These are phyloP conservation scores for Syngnathus rostellatus DNA, from an alignment of 2,797 vertebrate species.

Conservation along the genomic window DNA sequence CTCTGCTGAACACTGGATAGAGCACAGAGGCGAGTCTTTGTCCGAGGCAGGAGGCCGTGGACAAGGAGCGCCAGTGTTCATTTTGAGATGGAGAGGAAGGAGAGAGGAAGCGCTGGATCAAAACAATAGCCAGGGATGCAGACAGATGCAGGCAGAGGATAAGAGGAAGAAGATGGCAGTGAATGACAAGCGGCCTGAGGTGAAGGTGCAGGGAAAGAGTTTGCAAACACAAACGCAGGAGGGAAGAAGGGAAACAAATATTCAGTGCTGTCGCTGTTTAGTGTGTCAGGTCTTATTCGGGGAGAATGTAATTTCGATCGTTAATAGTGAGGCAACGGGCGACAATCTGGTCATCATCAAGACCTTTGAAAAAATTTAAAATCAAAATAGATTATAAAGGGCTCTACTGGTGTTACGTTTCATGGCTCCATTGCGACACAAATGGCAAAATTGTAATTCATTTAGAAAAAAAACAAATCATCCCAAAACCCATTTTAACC, in stretches of 20 bases:
- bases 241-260: background rate
- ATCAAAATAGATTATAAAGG: too few relatives aligned
- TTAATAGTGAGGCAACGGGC: background rate
- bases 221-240: slow-evolving; percentile 6
- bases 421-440: background rate
- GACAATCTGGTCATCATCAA: too few relatives aligned
- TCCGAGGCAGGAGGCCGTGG: slow-evolving; percentile 23
- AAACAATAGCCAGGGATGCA: slow-evolving; percentile 35
- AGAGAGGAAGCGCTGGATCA: slow-evolving; percentile 40
- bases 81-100: slow-evolving; percentile 59
- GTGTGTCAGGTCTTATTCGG: background rate
- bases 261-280: background rate
- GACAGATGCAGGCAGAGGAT: slow-evolving; percentile 46
- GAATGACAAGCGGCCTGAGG: slow-evolving; percentile 23
- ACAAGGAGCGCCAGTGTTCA: slow-evolving; percentile 57
- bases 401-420: background rate
- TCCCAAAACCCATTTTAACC: background rate
- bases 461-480: background rate
- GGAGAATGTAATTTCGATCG: background rate
- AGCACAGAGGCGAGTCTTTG: slow-evolving; percentile 57
- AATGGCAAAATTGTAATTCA: background rate
- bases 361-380: too few relatives aligned
- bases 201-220: slow-evolving; percentile 5
- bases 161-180: slow-evolving; percentile 31
- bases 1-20: slow-evolving; percentile 57